Evolutionary conservation across 2,888 invertebrate genomes (phyloP), one percentile per base, ranked within the genome.

Genomic region (Acrocyrtus sp.): DNA sequence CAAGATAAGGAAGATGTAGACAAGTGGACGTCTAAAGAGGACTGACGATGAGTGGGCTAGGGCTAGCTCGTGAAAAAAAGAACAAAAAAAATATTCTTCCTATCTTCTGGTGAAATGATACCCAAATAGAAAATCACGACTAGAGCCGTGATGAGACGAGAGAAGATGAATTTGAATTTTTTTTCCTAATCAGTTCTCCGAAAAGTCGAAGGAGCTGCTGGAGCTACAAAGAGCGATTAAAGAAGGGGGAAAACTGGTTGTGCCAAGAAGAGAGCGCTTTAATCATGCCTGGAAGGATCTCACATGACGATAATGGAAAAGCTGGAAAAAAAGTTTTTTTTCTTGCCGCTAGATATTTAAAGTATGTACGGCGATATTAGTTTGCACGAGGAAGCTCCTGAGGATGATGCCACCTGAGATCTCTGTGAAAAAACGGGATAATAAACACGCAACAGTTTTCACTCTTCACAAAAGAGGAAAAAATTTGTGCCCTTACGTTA

Each of bases 311-410:
- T 63, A 63, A 63, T 63, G 63, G 63, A 53, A 54, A 57, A 22
- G 66, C 66, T 66, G 66, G 66, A 66, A 66, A 57, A 57, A 39
- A 48, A 66, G 57, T 57, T 66, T 57, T 56, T 22, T 56, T 24
- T 56, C 15, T 43, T 39, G 66, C 66, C 57, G 66, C 57, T 66
- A 57, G 66, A 66, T 66, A 58, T 50, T 66, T 47, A n/a, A 66
- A 66, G 24, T 48, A 66, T 29, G 66, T 57, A 56, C 57, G 21
- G 41, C 51, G 41, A 62, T 41, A n/a, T n/a, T n/a, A n/a, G n/a
- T n/a, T 10, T 39, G 6, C 6, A 39, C 6, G 39, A 10, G 39
- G 39, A 39, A 10, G 12, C 8, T 10, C 39, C n/a, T n/a, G n/a
- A n/a, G n/a, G n/a, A n/a, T n/a, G n/a, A n/a, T n/a, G n/a, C n/a